Evolutionary conservation across 2,888 invertebrate species (phyloP).

Genomic region (Blera fallax): DNA sequence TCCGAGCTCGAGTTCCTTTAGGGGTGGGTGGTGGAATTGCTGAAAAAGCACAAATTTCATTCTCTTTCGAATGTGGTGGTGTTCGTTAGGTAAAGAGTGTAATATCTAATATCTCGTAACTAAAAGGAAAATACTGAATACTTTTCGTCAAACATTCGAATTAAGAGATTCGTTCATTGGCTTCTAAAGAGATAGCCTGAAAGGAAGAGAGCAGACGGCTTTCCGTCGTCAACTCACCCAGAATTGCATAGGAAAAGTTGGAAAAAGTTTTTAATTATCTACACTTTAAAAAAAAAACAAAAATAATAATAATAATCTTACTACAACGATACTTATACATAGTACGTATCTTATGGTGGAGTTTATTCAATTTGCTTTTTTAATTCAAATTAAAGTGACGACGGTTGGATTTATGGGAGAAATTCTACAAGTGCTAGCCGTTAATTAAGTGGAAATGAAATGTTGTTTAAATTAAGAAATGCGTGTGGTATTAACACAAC

Average conservation of each 20-base stretch:
- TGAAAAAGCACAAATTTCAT: slow-evolving; percentile 63
- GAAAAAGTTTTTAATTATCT: slow-evolving; percentile 17
- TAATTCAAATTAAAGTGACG: neutral
- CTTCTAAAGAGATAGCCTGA: slow-evolving; percentile 2
- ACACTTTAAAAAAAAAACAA: too few species aligned
- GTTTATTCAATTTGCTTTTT: neutral
- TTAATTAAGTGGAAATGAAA: neutral
- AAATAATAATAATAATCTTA: neutral
- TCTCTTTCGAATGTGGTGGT: slow-evolving; percentile 27
- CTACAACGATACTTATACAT: neutral
- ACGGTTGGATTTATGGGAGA: neutral
- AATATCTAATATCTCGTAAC: neutral
- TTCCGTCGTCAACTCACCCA: neutral
- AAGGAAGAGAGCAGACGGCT: neutral
- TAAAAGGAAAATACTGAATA: neutral
- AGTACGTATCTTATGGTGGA: neutral
- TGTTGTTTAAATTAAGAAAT: neutral
- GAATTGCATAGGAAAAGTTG: neutral
- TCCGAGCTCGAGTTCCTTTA: slow-evolving; percentile 13
- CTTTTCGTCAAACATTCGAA: slow-evolving; percentile 26
- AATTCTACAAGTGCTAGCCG: neutral
- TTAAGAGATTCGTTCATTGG: slow-evolving; percentile 66
- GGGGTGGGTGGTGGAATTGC: slow-evolving; percentile 57
- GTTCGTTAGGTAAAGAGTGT: slow-evolving; percentile 18
- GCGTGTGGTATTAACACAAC: neutral